Base-by-base conservation (phyloP, 2,888 invertebrate genomes). In the Calameuta filiformis region DNA sequence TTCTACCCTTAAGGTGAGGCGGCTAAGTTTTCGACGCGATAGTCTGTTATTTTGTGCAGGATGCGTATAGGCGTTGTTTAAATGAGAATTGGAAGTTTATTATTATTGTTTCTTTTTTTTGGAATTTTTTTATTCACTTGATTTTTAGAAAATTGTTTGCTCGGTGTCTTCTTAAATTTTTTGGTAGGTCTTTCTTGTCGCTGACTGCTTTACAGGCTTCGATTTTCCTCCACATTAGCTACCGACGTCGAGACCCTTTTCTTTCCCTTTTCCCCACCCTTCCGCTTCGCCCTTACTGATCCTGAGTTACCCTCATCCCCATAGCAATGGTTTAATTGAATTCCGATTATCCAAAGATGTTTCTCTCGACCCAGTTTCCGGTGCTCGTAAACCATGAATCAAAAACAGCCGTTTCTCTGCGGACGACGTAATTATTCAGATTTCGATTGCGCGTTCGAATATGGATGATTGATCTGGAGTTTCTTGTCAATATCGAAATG, bases 301-400 rank as follows among this genome's bases (percentile, higher is more conserved):
- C 73, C 79, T 35, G 73, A 73, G 37, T 73, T 77, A 40, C 35
- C 37, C 75, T 75, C 76, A 83, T 78, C 82, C 82, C 77, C 81
- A 84, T 83, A 86, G 86, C 88, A 88, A 88, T 87, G 87, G 89
- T 89, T 90, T 91, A 90, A 91, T 91, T 91, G 90, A 90, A 91
- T 90, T 90, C 86, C 90, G 90, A 91, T 91, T 90, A 90, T 88
- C 87, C 87, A 85, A 89, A 89, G 89, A 89, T 86, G 87, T 86
- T 84, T 82, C 85, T 82, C 84, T 40, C 69, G 69, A 31, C 69
- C 33, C 33, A 30, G 31, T 69, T 69, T 30, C 40, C 6, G 40
- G 15, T 40, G 40, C 15, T 40, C 40, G 15, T 40, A 40, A 40
- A 40, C 40, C 40, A 90, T 90, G 90, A 90, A 90, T 90, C 90